A percentile compares a stretch with the other conserved stretches of the same genome.
Evolutionary conservation across 2,888 invertebrate genomes (phyloP).

Genomic region (Lamellibrachia satsuma): DNA sequence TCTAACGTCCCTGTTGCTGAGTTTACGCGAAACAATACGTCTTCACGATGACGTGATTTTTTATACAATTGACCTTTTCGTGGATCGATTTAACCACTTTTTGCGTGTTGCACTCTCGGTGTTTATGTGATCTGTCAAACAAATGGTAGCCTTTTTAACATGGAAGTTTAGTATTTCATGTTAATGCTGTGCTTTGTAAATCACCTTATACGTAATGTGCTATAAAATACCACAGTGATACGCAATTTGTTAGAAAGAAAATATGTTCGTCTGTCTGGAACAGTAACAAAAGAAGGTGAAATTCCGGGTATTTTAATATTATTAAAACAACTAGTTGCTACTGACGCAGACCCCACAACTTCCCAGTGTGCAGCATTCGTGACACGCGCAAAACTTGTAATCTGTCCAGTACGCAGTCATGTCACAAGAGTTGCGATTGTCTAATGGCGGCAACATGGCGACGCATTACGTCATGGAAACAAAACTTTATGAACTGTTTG

Average conservation of each 20-base stretch:
- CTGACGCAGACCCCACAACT: too few relatives aligned
- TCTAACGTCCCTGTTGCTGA: background rate
- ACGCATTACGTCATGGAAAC: too few relatives aligned
- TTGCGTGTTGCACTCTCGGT: background rate
- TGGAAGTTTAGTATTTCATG: background rate
- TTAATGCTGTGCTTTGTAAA: background rate
- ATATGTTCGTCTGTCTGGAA: background rate
- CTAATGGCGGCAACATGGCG: too few relatives aligned
- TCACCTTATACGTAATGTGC: background rate
- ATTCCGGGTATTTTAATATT: too few relatives aligned
- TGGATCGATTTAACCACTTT: background rate
- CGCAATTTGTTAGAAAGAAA: background rate
- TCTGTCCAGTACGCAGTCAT: too few relatives aligned
- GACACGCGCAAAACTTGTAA: too few relatives aligned
- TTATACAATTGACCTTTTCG: background rate
- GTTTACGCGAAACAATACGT: background rate
- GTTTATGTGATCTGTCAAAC: background rate
- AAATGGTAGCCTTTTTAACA: background rate
- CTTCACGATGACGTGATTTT: background rate
- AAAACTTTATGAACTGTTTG: too few relatives aligned
- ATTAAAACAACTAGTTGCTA: background rate
- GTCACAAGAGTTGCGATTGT: too few relatives aligned
- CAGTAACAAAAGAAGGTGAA: background rate
- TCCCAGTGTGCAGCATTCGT: too few relatives aligned
- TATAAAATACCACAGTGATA: background rate